Evolutionary conservation across 2,888 invertebrate species (phyloP).

Genomic region (Leptopilina drosophilae): DNA sequence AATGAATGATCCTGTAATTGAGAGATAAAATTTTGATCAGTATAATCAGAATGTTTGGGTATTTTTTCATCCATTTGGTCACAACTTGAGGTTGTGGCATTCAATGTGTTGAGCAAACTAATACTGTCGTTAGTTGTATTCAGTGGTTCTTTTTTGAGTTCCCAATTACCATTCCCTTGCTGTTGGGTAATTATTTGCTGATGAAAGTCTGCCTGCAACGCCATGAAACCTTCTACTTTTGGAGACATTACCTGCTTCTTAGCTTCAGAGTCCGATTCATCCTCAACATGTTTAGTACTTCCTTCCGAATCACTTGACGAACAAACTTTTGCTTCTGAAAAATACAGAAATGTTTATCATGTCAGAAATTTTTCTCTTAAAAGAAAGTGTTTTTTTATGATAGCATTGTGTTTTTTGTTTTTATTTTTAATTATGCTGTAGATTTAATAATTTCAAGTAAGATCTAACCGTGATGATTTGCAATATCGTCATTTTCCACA

Average conservation of each 20-base stretch:
- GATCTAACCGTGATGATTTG: slow-evolving; percentile 70
- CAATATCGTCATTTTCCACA: slow-evolving; percentile 83
- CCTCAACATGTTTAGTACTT: slow-evolving; percentile 65
- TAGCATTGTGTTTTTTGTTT: no score
- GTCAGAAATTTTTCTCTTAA: no score
- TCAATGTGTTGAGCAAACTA: slow-evolving; percentile 41
- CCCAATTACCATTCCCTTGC: slow-evolving; percentile 69
- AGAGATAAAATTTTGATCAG: background rate
- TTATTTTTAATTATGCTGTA: no score
- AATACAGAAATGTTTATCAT: background rate
- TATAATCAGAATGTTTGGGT: background rate
- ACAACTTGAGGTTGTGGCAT: no score
- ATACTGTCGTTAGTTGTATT: slow-evolving; percentile 60
- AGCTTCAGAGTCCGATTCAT: slow-evolving; percentile 66
- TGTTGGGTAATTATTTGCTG: slow-evolving; percentile 68
- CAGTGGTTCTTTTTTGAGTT: slow-evolving; percentile 62
- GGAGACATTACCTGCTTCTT: slow-evolving; percentile 75
- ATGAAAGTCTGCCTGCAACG: slow-evolving; percentile 73
- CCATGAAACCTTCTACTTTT: slow-evolving; percentile 69
- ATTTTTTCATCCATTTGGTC: background rate
- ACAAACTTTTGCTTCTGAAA: slow-evolving; percentile 65
- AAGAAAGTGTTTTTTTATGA: no score
- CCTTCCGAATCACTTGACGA: slow-evolving; percentile 63
- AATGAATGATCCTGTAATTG: background rate
- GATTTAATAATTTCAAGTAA: no score